Base-by-base conservation (phyloP, 2,113 vertebrate species). In the Centropus bengalensis region DNA sequence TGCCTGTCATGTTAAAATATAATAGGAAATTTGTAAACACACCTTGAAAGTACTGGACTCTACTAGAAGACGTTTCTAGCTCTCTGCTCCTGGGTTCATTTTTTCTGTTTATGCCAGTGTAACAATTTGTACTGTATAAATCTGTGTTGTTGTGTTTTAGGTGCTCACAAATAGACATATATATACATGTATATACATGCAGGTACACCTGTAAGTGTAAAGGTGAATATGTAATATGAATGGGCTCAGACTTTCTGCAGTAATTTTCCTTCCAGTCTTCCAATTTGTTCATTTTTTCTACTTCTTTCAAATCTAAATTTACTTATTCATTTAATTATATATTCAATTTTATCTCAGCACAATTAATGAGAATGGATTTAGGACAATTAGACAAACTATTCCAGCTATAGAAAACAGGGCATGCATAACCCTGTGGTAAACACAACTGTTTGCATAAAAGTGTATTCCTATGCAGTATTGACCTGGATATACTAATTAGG, bases 1-100 rank as follows among this genome's bases (percentile, higher is more conserved):
- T 83, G 80, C 87, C 52, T 76, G 44, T 66, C 80, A 80, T 82
- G 74, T 87, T 92, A 94, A 94, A 94, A 87, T 68, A 45, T 15
- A 94, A 93, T 9, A 63, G 54, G 56, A 82, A 67, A 86, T 78
- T 73, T 73, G 75, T 71, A 94, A 94, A 86, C 60, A 86, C 14
- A 45, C 36, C 30, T 68, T 90, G 60, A 68, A 70, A 78, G 20
- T 33, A 55, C n/a, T 32, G 28, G 32, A 52, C 51, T 60, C 38
- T 17, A 40, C 23, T 54, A 30, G 28, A 91, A 54, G 45, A 55
- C 69, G 42, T 60, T 85, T 64, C 88, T 33, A 62, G 19, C 18
- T 73, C n/a, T 64, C 67, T 86, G 54, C 60, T 88, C 33, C 71
- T 38, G 40, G 42, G 24, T 21, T 56, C 4, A 42, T 54, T 60